Evolutionary conservation across 1,140 invertebrate genomes (phyloP).

Genomic region (Drosophila ananassae): DNA sequence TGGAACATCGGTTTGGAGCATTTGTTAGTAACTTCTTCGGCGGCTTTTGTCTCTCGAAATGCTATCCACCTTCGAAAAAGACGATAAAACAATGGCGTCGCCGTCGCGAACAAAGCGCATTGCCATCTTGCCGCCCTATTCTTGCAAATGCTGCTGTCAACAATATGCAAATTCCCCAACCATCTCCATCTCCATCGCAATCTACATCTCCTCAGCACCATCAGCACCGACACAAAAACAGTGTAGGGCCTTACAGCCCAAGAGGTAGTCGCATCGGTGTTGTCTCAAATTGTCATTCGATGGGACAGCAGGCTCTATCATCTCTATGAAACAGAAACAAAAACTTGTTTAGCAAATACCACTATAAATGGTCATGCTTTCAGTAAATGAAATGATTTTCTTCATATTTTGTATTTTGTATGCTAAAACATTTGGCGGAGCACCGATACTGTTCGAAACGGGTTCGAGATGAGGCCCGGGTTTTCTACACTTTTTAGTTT

Average conservation of each 20-base stretch:
- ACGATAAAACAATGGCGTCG: slow-evolving; percentile 62
- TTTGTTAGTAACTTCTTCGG: slow-evolving; percentile 69
- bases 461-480: slow-evolving; percentile 50
- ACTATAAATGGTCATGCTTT: slow-evolving; percentile 60
- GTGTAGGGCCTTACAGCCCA: slow-evolving; percentile 13
- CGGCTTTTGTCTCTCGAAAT: slow-evolving; percentile 69
- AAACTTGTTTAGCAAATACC: slow-evolving; percentile 58
- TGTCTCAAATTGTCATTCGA: slow-evolving; percentile 34
- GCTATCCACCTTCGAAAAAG: slow-evolving; percentile 58
- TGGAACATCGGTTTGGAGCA: slow-evolving; percentile 46
- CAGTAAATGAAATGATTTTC: slow-evolving; percentile 73
- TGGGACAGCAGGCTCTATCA: slow-evolving; percentile 32
- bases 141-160: slow-evolving; percentile 62
- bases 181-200: not conserved
- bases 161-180: slow-evolving; percentile 61
- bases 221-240: not conserved
- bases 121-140: slow-evolving; percentile 58
- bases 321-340: slow-evolving; percentile 6
- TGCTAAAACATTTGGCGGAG: slow-evolving; percentile 62
- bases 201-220: not conserved
- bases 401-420: slow-evolving; percentile 66
- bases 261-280: slow-evolving; percentile 7
- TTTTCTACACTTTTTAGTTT: slow-evolving; percentile 63
- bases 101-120: slow-evolving; percentile 57
- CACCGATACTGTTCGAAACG: slow-evolving; percentile 48